phyloP scores from a whole-genome alignment of 2,797 vertebrate genomes.

The Pteronotus mesoamericanus region DNA sequence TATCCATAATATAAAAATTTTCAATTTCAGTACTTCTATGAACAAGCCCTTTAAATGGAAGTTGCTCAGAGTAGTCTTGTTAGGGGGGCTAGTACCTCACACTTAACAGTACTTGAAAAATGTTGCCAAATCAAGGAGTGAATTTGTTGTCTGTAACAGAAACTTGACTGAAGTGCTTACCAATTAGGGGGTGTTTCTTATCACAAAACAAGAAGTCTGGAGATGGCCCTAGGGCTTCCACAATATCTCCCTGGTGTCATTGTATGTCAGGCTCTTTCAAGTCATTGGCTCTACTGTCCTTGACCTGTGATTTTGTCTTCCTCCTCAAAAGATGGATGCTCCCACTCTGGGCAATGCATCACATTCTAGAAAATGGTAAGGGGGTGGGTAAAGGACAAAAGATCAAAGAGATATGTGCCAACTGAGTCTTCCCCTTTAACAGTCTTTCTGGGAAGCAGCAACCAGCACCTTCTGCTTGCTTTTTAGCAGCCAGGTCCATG shows the following conservation, averaged over 20 bases:
- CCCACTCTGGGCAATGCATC: not conserved
- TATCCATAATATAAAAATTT: not conserved
- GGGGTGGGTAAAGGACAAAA: not conserved
- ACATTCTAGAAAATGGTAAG: not conserved
- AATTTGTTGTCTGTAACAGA: not conserved
- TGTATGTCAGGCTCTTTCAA: not conserved
- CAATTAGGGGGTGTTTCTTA: not conserved
- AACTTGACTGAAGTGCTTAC: not conserved
- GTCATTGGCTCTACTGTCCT: not conserved
- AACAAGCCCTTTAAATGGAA: conserved; percentile 1
- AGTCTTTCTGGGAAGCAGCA: not conserved
- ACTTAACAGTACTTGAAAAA: not conserved
- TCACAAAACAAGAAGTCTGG: not conserved
- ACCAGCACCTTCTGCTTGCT: not conserved
- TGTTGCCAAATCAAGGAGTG: not conserved
- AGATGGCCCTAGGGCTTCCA: not conserved
- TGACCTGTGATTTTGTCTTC: not conserved
- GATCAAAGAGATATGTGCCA: not conserved
- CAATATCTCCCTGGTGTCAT: not conserved
- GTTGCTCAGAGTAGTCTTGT: not conserved
- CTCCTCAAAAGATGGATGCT: not conserved
- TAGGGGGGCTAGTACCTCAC: not conserved
- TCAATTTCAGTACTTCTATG: not conserved
- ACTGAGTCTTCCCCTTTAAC: not conserved
- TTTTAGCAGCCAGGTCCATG: not conserved